Base-by-base conservation (phyloP, 1,140 invertebrate species). In the Neodiprion fabricii region DNA sequence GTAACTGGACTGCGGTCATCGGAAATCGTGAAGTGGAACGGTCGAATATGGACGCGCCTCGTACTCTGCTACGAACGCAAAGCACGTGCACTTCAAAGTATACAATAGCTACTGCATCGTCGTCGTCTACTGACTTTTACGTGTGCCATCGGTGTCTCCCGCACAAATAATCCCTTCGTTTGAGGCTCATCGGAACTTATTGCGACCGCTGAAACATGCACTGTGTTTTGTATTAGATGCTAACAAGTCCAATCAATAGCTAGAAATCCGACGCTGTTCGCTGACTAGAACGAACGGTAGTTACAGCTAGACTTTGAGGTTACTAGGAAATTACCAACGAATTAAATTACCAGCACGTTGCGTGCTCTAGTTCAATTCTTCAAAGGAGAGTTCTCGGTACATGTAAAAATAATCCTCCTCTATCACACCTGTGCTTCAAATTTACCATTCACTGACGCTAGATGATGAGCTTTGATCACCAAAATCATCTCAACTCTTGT, bases 1-100 rank as follows among this genome's bases (percentile, higher is more conserved):
- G 53, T 61, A 61, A 61, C 53, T 61, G 53, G 53, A 61, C 53
- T 61, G 53, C 53, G 53, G 53, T 61, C 53, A 61, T 61, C 53
- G 8, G 53, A 61, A 61, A 61, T 17, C 53, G 53, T 14, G 53
- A 61, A 61, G 11, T 61, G 53, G 53, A 61, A 61, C 53, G 53
- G 53, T 61, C n/a, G 53, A 61, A 61, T 61, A 61, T 61, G 53
- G 53, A 17, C 53, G 53, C 53, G n/a, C 53, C 53, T 61, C 53
- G 53, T 61, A 14, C 53, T 14, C 53, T 17, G n/a, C 11, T 12
- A 17, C 53, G 11, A 61, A 61, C 53, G 11, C 53, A 17, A 61
- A 7, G 53, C 53, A 61, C 53, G 53, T 61, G 53, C 53, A 40
- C 28, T 40, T 40, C 28, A 40, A 5, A 40, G 28, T 40, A 40